A percentile compares a stretch with the other conserved stretches of the same genome.
Evolutionary conservation across 2,113 vertebrate genomes (phyloP).

Genomic region (Corapipo altera): DNA sequence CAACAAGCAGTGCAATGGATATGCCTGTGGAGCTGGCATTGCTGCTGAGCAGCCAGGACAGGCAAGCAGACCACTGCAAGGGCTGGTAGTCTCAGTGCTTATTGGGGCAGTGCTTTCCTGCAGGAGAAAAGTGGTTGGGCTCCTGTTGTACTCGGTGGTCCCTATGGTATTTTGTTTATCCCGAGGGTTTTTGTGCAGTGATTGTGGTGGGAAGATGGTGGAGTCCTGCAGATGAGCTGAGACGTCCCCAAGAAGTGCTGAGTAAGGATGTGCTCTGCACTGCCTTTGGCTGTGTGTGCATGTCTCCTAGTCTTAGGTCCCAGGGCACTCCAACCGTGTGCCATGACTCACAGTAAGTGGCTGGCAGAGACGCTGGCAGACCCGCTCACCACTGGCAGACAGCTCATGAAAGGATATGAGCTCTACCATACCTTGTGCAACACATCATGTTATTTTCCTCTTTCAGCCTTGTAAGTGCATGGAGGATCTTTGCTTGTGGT

Average conservation of each 20-base stretch:
- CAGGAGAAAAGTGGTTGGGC: accelerated
- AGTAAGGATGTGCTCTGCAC: not conserved
- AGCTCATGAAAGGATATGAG: accelerated
- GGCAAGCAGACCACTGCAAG: not conserved
- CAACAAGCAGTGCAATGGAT: accelerated
- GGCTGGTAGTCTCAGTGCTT: not conserved
- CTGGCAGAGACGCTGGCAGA: not conserved
- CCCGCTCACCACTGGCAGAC: not conserved
- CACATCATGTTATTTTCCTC: accelerated
- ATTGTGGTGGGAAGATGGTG: not conserved
- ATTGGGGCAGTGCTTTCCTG: not conserved
- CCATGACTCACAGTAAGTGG: accelerated
- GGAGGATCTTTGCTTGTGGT: not conserved
- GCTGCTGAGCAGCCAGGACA: not conserved
- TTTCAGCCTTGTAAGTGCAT: not conserved
- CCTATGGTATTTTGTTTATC: not conserved
- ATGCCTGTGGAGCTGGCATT: not conserved
- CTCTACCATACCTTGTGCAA: not conserved
- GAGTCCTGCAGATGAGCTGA: not conserved
- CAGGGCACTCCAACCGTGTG: not conserved
- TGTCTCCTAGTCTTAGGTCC: not conserved
- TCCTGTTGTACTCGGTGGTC: not conserved
- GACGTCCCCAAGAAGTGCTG: not conserved
- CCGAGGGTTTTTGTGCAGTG: accelerated
- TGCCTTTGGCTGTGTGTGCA: not conserved